Evolutionary conservation across 1,140 invertebrate genomes (phyloP).

Genomic region (Drosophila bocki): DNA sequence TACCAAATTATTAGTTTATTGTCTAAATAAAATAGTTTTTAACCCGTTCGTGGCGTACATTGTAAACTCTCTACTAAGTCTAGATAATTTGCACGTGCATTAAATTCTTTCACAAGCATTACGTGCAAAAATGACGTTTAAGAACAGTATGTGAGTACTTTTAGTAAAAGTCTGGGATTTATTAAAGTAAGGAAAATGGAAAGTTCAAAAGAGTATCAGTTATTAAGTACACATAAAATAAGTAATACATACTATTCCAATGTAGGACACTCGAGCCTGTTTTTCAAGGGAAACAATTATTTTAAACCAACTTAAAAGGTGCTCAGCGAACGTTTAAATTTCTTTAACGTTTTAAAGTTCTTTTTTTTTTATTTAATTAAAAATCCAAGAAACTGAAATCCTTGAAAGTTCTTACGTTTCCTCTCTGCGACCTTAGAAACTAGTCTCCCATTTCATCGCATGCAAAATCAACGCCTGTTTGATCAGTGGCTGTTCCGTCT

Average conservation of each 20-base stretch:
- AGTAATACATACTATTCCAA: background rate
- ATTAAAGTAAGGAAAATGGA: background rate
- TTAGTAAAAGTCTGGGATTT: background rate
- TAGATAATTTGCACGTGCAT: slow-evolving; percentile 1
- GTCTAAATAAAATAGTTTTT: background rate
- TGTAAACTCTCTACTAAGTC: background rate
- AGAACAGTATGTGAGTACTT: background rate
- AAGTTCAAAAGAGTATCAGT: background rate
- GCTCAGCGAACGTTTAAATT: too few relatives aligned
- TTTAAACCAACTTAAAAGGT: background rate
- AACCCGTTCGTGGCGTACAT: background rate
- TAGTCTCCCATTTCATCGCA: background rate
- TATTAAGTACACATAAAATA: background rate
- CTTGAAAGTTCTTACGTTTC: background rate
- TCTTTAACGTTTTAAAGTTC: background rate
- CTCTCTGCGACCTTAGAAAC: background rate
- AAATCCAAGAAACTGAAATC: background rate
- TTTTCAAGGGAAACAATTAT: background rate
- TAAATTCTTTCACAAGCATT: background rate
- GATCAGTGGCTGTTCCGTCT: slow-evolving; percentile 10
- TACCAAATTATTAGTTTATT: background rate
- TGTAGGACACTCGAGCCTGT: too few relatives aligned
- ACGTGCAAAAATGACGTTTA: slow-evolving; percentile 14
- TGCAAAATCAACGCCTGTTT: slow-evolving; percentile 32
- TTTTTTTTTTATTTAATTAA: background rate